phyloP scores from a whole-genome alignment of 1,140 invertebrate species.

The Heliconius congener region DNA sequence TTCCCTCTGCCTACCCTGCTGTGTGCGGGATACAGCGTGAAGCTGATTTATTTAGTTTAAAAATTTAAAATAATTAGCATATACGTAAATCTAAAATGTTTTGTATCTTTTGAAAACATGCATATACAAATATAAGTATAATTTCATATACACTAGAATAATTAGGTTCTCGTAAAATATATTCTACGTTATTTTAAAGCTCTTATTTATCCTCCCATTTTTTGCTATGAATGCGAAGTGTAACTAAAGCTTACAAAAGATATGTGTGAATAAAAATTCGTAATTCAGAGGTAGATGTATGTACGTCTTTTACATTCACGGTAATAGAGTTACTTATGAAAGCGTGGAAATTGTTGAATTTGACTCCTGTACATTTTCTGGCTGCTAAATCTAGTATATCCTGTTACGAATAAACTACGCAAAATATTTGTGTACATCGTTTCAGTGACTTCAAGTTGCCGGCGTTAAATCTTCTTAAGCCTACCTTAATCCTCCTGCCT shows the following conservation, averaged over 20 bases:
- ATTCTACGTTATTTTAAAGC: background rate
- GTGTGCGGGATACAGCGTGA: too few species aligned
- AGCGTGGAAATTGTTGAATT: slow-evolving; percentile 49
- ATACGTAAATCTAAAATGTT: background rate
- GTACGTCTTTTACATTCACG: slow-evolving; percentile 39
- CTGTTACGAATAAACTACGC: slow-evolving; percentile 49
- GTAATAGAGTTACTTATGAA: slow-evolving; percentile 50
- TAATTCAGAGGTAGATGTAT: slow-evolving; percentile 43
- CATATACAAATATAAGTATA: slow-evolving; percentile 7
- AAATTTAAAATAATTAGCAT: background rate
- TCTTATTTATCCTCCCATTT: slow-evolving; percentile 17
- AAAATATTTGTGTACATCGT: slow-evolving; percentile 42
- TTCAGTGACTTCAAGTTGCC: slow-evolving; percentile 46
- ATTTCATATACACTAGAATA: background rate
- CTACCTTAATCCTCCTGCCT: slow-evolving; percentile 47
- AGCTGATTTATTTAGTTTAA: too few species aligned
- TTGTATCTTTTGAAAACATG: background rate
- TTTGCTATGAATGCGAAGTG: slow-evolving; percentile 29
- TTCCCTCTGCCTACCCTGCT: too few species aligned
- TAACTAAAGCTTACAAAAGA: slow-evolving; percentile 37
- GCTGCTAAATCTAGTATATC: slow-evolving; percentile 46
- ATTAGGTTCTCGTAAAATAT: slow-evolving; percentile 6
- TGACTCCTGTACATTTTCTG: slow-evolving; percentile 44
- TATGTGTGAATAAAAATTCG: slow-evolving; percentile 41
- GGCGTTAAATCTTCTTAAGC: slow-evolving; percentile 49